phyloP scores from a whole-genome alignment of 37 sponge, comb jelly and placozoan species.

The Ianthella basta region DNA sequence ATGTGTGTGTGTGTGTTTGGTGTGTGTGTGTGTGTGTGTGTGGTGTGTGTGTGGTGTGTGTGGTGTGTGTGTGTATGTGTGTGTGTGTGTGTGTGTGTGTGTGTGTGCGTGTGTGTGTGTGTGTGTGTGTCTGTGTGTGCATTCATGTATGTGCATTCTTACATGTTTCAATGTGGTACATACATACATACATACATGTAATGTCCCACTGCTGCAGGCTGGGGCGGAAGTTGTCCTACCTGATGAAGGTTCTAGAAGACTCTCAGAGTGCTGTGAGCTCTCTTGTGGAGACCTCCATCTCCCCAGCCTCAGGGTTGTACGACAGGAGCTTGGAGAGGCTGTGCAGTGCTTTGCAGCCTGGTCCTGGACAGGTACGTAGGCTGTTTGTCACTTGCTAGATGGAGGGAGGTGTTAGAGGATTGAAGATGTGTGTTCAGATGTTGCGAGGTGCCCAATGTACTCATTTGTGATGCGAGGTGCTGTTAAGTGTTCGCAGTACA shows the following conservation, averaged over 20 bases:
- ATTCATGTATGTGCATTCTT: not conserved
- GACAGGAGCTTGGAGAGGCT: not conserved
- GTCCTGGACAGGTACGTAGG: slow-evolving; percentile 20
- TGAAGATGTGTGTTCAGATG: no score
- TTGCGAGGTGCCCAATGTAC: no score
- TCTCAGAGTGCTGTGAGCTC: not conserved
- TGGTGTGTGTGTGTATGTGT: not conserved
- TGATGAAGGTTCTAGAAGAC: slow-evolving; percentile 17
- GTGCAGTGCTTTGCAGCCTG: not conserved
- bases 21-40: not conserved
- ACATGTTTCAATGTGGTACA: not conserved
- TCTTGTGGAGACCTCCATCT: not conserved
- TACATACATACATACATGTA: not conserved
- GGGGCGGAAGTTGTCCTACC: slow-evolving; percentile 12
- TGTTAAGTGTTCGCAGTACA: no score
- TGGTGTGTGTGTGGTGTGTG: no score
- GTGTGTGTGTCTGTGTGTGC: not conserved
- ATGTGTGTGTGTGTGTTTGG: no score
- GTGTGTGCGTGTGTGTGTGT: not conserved
- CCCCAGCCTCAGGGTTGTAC: not conserved
- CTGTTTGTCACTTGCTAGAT: no score
- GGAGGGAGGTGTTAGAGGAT: no score
- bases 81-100: not conserved
- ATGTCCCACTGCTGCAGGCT: not conserved
- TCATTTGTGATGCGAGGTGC: no score